Conservation (phyloP, 2,888 invertebrate species). For the Drepana falcataria region DNA sequence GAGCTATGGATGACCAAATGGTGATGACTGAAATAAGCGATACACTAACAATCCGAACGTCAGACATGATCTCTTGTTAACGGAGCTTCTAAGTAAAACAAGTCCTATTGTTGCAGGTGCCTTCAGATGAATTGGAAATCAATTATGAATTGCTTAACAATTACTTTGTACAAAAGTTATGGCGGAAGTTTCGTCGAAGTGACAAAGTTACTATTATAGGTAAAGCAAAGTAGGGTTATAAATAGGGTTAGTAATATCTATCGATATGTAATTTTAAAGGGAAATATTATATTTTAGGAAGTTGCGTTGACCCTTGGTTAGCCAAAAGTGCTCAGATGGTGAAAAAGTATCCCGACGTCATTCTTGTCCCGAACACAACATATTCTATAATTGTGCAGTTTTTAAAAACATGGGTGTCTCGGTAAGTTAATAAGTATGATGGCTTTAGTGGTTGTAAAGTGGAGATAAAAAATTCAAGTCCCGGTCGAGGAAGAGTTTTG, state of each 20-base stretch:
- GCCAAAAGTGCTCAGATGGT: slow-evolving; percentile 34
- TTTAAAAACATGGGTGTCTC: slow-evolving; percentile 46
- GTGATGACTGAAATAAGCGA: too few species aligned
- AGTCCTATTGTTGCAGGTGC: slow-evolving; percentile 25
- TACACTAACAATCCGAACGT: too few species aligned
- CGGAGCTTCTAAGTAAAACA: background rate
- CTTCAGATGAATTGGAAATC: slow-evolving; percentile 27
- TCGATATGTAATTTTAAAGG: background rate
- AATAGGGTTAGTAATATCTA: background rate
- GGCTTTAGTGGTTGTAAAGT: background rate
- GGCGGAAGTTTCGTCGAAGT: slow-evolving; percentile 38
- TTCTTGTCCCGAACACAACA: slow-evolving; percentile 43
- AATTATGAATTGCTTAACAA: slow-evolving; percentile 30
- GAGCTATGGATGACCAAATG: too few species aligned
- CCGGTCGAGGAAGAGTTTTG: too few species aligned
- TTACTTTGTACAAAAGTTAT: slow-evolving; percentile 34
- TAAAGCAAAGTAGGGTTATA: too few species aligned
- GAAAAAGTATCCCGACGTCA: slow-evolving; percentile 39
- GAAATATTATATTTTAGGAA: too few species aligned
- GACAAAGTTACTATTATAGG: slow-evolving; percentile 55
- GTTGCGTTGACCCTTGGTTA: slow-evolving; percentile 53
- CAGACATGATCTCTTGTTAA: too few species aligned
- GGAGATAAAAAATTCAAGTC: too few species aligned
- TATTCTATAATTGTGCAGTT: slow-evolving; percentile 41
- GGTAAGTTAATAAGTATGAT: slow-evolving; percentile 23